These are phyloP conservation scores for Nettapus auritus DNA, from an alignment of 2,113 vertebrate species.

Conservation along the genomic window DNA sequence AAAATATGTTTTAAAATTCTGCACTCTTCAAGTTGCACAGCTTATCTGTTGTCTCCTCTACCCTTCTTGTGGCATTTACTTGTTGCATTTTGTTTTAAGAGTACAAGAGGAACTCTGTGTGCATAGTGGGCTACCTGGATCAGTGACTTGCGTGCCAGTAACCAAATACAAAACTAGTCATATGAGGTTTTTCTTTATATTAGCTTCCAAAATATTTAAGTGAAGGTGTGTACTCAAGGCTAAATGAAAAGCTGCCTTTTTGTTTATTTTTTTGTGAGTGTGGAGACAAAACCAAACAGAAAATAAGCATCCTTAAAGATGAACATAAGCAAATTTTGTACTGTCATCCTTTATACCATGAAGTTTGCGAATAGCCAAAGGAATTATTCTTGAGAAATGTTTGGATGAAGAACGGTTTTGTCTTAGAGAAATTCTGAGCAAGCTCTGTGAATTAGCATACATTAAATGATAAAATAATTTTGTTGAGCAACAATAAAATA, in stretches of 20 bases:
- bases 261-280: not conserved
- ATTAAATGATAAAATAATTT: conserved; percentile 38
- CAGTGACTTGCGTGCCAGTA: not conserved
- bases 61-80: not conserved
- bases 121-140: not conserved
- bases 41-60: not conserved
- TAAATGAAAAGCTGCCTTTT: not conserved
- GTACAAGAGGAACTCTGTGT: not conserved
- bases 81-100: not conserved
- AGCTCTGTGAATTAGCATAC: conserved; percentile 42
- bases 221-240: not conserved
- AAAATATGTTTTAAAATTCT: conserved; percentile 34
- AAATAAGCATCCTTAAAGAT: not conserved
- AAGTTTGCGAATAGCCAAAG: not conserved
- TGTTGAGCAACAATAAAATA: conserved; percentile 63
- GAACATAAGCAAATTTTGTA: not conserved
- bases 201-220: not conserved
- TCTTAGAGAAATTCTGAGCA: conserved; percentile 43
- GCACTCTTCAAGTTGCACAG: not conserved
- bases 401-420: not conserved
- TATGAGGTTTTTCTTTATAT: not conserved
- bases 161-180: not conserved
- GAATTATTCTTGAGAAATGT: not conserved
- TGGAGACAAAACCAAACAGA: not conserved
- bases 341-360: not conserved